A percentile compares a stretch with the other conserved stretches of the same genome.
phyloP scores from a whole-genome alignment of 2,888 invertebrate species.

The Coenonympha glycerion region DNA sequence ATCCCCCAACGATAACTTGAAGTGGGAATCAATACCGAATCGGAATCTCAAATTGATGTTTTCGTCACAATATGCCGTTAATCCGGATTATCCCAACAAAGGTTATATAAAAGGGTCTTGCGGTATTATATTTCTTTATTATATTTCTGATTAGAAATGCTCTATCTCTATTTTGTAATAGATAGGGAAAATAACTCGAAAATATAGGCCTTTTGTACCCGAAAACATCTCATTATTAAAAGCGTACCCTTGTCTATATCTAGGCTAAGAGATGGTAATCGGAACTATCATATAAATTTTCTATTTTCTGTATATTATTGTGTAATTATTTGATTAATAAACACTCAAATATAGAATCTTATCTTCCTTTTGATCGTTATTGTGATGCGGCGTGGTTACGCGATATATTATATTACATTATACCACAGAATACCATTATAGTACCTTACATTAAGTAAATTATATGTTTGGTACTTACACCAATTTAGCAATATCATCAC shows the following conservation, averaged over 20 bases:
- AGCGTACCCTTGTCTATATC: not conserved
- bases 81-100: conserved; percentile 16
- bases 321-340: not conserved
- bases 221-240: conserved; percentile 8
- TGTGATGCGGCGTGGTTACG: no score
- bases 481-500: no score
- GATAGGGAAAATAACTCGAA: conserved; percentile 7
- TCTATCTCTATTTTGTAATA: conserved; percentile 3
- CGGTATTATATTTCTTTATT: conserved; percentile 15
- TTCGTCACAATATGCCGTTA: conserved; percentile 14
- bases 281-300: not conserved
- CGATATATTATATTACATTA: no score
- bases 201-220: conserved; percentile 1
- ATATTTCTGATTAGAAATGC: conserved; percentile 10
- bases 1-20: conserved; percentile 1
- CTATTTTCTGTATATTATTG: not conserved
- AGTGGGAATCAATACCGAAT: conserved; percentile 16
- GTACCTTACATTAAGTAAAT: no score
- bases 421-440: no score
- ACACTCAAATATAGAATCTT: no score
- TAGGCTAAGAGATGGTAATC: not conserved
- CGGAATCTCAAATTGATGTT: conserved; percentile 10
- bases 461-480: no score
- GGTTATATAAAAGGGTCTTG: conserved; percentile 6
- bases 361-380: no score